phyloP scores from a whole-genome alignment of 1,140 invertebrate species.

The Neodiprion pinetum region DNA sequence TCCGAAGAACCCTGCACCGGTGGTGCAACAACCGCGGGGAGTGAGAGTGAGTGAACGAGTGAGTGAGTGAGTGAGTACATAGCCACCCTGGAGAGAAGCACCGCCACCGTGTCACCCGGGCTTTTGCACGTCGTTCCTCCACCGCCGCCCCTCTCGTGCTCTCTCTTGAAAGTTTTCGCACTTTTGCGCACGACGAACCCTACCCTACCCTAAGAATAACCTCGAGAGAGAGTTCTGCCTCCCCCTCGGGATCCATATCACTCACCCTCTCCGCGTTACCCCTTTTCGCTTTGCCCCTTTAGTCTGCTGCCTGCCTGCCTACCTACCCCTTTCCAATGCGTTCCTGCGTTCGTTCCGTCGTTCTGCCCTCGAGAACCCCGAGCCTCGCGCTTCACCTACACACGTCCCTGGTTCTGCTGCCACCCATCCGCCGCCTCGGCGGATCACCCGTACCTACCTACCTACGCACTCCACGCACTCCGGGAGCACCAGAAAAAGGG shows the following conservation, averaged over 20 bases:
- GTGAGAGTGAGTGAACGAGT: no score
- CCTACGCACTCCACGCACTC: constrained; percentile 40
- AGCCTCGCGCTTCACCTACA: not conserved
- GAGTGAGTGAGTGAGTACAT: no score
- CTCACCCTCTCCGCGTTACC: not conserved
- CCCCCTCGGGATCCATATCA: not conserved
- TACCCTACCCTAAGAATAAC: constrained; percentile 46
- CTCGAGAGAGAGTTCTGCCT: constrained; percentile 8
- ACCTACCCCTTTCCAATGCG: no score
- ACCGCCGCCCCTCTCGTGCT: constrained; percentile 35
- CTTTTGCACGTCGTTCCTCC: constrained; percentile 10
- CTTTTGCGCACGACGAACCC: constrained; percentile 46
- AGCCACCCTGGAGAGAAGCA: no score
- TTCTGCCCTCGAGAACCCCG: not conserved
- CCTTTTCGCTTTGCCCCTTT: constrained; percentile 7
- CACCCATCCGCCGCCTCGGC: constrained; percentile 25
- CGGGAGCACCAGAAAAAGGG: constrained; percentile 40
- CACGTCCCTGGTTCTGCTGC: constrained; percentile 23
- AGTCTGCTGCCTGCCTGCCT: not conserved
- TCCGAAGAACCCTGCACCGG: no score
- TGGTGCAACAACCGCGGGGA: no score
- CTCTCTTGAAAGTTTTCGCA: constrained; percentile 42
- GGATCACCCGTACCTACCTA: constrained; percentile 16
- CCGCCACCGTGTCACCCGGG: no score
- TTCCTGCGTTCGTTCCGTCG: not conserved